These are phyloP conservation scores for fruit fly (Drosophila melanogaster) DNA, from an alignment of 1,140 invertebrate species.

Conservation along the genomic window Release_6_plus_ISO1_MT NT_033779.5:20415501-20416000, in stretches of 20 bases:
- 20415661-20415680: constrained; percentile 51
- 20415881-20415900: constrained; percentile 2
- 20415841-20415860: constrained; percentile 59
- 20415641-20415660: constrained; percentile 33
- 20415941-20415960: constrained; percentile 64
- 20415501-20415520: constrained; percentile 72
- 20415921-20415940: constrained; percentile 61
- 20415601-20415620: neutral
- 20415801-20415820: constrained; percentile 65
- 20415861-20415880: neutral
- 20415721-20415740: constrained; percentile 37
- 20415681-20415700: constrained; percentile 27
- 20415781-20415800: constrained; percentile 47
- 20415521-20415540: constrained; percentile 68
- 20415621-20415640: constrained; percentile 1
- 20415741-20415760: constrained; percentile 37
- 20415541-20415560: constrained; percentile 57
- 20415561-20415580: neutral
- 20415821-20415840: constrained; percentile 66
- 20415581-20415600: neutral
- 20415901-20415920: constrained; percentile 17
- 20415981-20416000: constrained; percentile 65
- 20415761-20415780: constrained; percentile 58
- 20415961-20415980: constrained; percentile 73
- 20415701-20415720: constrained; percentile 12